A percentile compares a stretch with the other conserved stretches of the same genome.
phyloP scores from a whole-genome alignment of 2,888 invertebrate genomes.

The Polyommatus iphigenia region DNA sequence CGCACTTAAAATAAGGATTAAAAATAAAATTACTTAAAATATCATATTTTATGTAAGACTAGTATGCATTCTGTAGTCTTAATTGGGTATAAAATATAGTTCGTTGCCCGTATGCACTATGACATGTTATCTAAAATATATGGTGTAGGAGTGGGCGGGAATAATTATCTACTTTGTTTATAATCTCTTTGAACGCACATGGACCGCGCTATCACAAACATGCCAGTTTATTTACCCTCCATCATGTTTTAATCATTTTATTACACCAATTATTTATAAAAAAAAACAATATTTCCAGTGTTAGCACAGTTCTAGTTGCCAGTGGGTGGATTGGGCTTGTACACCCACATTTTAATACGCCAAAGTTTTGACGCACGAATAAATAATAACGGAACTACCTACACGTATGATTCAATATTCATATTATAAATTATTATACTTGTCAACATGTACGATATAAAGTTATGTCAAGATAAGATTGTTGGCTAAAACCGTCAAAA shows the following conservation, averaged over 20 bases:
- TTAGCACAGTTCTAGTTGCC: background rate
- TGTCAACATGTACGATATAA: no score
- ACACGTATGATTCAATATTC: no score
- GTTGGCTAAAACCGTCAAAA: no score
- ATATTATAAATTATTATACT: no score
- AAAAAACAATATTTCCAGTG: slow-evolving; percentile 20
- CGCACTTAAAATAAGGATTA: background rate
- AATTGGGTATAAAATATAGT: no score
- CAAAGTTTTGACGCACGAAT: background rate
- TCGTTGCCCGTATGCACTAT: slow-evolving; percentile 4
- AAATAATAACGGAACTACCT: no score
- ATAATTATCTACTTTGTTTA: slow-evolving; percentile 19
- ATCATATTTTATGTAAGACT: no score
- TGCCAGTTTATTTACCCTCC: slow-evolving; percentile 21
- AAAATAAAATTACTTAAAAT: background rate
- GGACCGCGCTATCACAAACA: slow-evolving; percentile 18
- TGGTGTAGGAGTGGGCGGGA: slow-evolving; percentile 12
- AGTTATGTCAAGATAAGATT: no score
- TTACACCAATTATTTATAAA: slow-evolving; percentile 2
- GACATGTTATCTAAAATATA: slow-evolving; percentile 20
- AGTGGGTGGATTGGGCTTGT: background rate
- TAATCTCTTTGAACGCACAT: background rate
- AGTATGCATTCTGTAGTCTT: no score
- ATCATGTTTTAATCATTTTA: slow-evolving; percentile 29
- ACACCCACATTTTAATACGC: slow-evolving; percentile 24